phyloP scores from a whole-genome alignment of 1,140 invertebrate species.

The Zophobas morio region DNA sequence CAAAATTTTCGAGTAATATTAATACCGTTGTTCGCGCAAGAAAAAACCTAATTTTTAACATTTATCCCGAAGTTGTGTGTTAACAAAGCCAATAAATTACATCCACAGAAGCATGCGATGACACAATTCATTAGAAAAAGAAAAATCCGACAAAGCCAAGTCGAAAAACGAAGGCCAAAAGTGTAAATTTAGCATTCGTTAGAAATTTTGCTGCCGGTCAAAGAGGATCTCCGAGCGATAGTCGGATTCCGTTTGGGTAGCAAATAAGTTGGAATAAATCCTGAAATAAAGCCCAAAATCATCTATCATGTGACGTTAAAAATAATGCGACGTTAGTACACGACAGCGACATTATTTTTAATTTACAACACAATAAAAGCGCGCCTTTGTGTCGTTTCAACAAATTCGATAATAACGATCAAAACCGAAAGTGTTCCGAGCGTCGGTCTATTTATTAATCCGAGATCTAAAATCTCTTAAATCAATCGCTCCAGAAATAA shows the following conservation, averaged over 20 bases:
- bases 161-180: background rate
- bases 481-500: constrained; percentile 1
- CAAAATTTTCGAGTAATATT: background rate
- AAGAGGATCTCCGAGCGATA: background rate
- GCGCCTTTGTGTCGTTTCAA: background rate
- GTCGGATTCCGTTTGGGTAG: constrained; percentile 12
- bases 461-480: background rate
- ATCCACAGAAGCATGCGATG: no score
- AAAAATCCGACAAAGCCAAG: no score
- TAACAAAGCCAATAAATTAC: no score
- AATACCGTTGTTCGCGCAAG: no score
- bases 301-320: constrained; percentile 34
- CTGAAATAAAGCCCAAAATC: constrained; percentile 18
- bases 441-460: background rate
- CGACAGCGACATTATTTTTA: constrained; percentile 31
- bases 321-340: constrained; percentile 17
- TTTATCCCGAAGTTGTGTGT: no score
- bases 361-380: constrained; percentile 20
- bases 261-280: constrained; percentile 3
- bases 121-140: no score
- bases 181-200: constrained; percentile 18
- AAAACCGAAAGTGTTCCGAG: background rate
- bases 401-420: background rate
- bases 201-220: background rate
- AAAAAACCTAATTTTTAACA: no score